Conservation (phyloP, 1,140 invertebrate species). For the Drosophila lowei region DNA sequence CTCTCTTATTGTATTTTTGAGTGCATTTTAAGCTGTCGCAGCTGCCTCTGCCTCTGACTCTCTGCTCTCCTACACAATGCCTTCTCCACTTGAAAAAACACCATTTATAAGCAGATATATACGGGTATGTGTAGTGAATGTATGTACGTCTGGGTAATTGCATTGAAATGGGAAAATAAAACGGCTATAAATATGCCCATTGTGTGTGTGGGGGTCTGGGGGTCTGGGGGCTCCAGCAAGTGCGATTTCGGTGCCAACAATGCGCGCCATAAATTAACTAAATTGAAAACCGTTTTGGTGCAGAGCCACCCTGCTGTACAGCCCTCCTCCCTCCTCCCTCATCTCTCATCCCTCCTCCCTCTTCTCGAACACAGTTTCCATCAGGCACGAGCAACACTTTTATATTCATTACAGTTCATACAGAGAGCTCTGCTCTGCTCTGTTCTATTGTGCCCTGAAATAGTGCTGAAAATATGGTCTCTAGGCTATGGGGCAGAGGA, state of each 20-base stretch:
- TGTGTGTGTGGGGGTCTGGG: slow-evolving; percentile 33
- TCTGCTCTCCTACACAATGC: too few relatives aligned
- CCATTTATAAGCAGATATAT: slow-evolving; percentile 33
- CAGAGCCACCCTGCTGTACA: slow-evolving; percentile 17
- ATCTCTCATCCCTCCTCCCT: slow-evolving; percentile 3
- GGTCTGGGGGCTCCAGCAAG: slow-evolving; percentile 25
- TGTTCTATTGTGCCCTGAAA: too few relatives aligned
- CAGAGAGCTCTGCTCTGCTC: slow-evolving; percentile 4
- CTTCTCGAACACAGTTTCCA: background rate
- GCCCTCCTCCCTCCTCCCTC: background rate
- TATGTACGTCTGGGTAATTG: slow-evolving; percentile 49
- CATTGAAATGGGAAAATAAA: slow-evolving; percentile 75
- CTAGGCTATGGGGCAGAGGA: too few relatives aligned
- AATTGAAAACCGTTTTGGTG: slow-evolving; percentile 70
- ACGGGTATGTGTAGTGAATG: slow-evolving; percentile 10
- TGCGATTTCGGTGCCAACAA: slow-evolving; percentile 58
- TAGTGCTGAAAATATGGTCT: too few relatives aligned
- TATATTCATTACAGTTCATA: slow-evolving; percentile 68
- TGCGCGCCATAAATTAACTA: slow-evolving; percentile 71
- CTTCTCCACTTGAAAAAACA: slow-evolving; percentile 25
- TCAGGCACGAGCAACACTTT: slow-evolving; percentile 52
- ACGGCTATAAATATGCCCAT: slow-evolving; percentile 71
- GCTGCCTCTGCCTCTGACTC: slow-evolving; percentile 13
- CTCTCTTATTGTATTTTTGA: slow-evolving; percentile 29
- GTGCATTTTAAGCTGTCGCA: slow-evolving; percentile 33